Base-by-base conservation (phyloP, 2,113 vertebrate species). In the Pelusios castaneus region DNA sequence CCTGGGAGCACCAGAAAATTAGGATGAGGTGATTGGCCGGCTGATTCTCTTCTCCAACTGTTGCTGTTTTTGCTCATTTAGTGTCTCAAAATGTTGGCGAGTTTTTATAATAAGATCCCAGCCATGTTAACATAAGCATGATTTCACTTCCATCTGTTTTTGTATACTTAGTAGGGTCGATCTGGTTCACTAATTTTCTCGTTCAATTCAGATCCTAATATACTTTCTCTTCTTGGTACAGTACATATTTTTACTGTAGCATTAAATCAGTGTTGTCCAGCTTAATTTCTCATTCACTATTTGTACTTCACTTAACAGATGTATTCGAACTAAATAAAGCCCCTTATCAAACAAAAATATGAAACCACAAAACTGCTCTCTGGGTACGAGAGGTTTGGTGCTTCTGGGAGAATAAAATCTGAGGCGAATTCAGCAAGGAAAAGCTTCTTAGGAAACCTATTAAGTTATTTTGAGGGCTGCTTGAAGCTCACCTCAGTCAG, bases 41-140 rank as follows among this genome's bases (percentile, higher is more conserved):
- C 49, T 16, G 45, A 70, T 34, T 47, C 41, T 91, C 70, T 55
- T 92, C 92, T 91, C 88, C 89, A 86, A 24, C 87, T 82, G 52
- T 9, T 82, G 87, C 58, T 95, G 84, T 19, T 88, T 97, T 94
- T 89, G 25, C 76, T 92, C 70, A 38, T 92, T 91, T 82, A 17
- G 82, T 92, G 75, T 93, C 91, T 93, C 60, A 2, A n/a, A 92
- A 60, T 73, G 54, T 82, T 93, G 56, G 19, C 58, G 79, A 81
- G 21, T 89, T 85, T n/a, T 95, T 38, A 8, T 24, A 78, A 56
- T 17, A 51, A 70, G 52, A 75, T 49, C 55, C 84, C n/a, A 56
- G 70, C 54, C 85, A 11, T 31, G 63, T 41, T 45, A 25, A n/a
- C 63, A 27, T 16, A 67, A 82, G 41, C 81, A 2, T 29, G 24